A percentile compares a stretch with the other conserved stretches of the same genome.
Evolutionary conservation across 2,113 vertebrate species (phyloP).

Genomic region (Pygoscelis adeliae): DNA sequence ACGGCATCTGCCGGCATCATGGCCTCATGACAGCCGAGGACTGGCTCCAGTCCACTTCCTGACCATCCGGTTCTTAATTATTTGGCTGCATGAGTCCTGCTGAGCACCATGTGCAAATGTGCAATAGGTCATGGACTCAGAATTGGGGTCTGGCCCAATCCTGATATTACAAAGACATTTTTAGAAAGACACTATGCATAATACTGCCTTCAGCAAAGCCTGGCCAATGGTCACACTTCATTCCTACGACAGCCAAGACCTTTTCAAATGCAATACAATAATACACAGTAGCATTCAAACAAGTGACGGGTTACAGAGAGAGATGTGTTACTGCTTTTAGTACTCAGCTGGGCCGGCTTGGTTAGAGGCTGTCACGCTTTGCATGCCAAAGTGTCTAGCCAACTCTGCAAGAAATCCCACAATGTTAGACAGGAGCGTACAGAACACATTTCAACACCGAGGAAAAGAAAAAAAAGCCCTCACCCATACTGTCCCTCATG

Average conservation of each 20-base stretch:
- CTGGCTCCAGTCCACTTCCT: constrained; percentile 49
- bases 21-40: constrained; percentile 9
- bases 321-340: constrained; percentile 48
- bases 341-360: constrained; percentile 37
- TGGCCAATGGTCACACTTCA: constrained; percentile 65
- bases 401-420: constrained; percentile 64
- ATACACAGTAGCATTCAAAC: constrained; percentile 61
- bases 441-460: constrained; percentile 8
- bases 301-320: constrained; percentile 49
- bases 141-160: constrained; percentile 36
- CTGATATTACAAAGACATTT: constrained; percentile 55
- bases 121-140: constrained; percentile 52
- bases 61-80: constrained; percentile 49
- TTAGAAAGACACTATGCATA: constrained; percentile 48
- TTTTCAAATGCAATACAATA: constrained; percentile 52
- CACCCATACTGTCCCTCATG: neutral
- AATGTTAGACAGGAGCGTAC: constrained; percentile 33
- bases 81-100: constrained; percentile 38
- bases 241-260: constrained; percentile 57
- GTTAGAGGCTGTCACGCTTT: constrained; percentile 50
- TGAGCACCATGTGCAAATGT: constrained; percentile 32
- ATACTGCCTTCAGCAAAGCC: constrained; percentile 31
- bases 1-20: neutral
- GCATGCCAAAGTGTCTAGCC: constrained; percentile 63
- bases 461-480: neutral